Evolutionary conservation across 2,888 invertebrate genomes (phyloP).

Genomic region (Melanchra persicariae): DNA sequence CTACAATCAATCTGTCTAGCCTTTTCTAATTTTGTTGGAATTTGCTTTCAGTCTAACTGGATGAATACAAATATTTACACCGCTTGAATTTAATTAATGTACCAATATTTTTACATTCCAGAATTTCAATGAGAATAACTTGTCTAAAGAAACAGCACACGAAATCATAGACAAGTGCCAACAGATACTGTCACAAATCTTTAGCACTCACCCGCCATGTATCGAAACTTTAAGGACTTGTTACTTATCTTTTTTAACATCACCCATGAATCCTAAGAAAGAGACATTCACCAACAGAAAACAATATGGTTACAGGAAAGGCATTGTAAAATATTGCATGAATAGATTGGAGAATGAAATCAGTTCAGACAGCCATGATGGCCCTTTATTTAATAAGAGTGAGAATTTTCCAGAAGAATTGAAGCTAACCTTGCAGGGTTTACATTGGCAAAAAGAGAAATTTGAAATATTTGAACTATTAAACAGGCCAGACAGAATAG

Average conservation of each 20-base stretch:
- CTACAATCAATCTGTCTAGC: too few species aligned
- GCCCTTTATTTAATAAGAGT: conserved; percentile 78
- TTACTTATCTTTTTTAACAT: conserved; percentile 82
- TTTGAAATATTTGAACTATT: conserved; percentile 85
- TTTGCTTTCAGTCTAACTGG: too few species aligned
- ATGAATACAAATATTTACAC: too few species aligned
- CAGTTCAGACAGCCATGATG: conserved; percentile 78
- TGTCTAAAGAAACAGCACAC: conserved; percentile 72
- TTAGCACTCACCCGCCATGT: conserved; percentile 85
- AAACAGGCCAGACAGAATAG: conserved; percentile 83
- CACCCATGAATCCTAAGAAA: conserved; percentile 78
- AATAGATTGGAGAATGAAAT: conserved; percentile 84
- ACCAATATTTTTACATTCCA: conserved; percentile 72
- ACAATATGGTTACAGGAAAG: conserved; percentile 76
- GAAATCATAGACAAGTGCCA: conserved; percentile 82
- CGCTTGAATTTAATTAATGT: neutral
- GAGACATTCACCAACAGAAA: conserved; percentile 82
- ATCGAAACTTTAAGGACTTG: conserved; percentile 76
- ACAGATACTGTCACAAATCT: conserved; percentile 78
- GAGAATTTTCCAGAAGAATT: conserved; percentile 81
- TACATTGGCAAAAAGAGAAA: conserved; percentile 85
- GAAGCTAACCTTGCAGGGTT: conserved; percentile 79
- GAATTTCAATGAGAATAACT: conserved; percentile 85
- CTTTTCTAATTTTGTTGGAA: too few species aligned
- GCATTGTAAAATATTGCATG: conserved; percentile 84